phyloP scores from a whole-genome alignment of 2,797 vertebrate genomes.

The Luscinia luscinia region DNA sequence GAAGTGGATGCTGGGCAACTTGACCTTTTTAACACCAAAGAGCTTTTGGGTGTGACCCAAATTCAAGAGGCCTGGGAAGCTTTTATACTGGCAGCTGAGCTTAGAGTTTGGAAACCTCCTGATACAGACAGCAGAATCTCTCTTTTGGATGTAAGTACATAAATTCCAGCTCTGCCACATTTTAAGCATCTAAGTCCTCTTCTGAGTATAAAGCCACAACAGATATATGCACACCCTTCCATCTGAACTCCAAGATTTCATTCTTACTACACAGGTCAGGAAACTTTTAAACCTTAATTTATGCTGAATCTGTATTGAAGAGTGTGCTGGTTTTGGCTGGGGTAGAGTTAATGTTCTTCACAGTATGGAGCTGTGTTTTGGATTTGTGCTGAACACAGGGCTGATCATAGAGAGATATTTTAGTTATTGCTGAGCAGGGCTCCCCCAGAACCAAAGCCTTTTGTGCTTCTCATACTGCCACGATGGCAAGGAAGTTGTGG shows the following conservation, averaged over 20 bases:
- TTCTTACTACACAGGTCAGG: not conserved
- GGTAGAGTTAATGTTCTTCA: not conserved
- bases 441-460: not conserved
- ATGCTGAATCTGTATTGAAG: not conserved
- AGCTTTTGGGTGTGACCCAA: not conserved
- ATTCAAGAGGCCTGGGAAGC: not conserved
- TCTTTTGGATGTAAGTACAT: not conserved
- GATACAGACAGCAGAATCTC: not conserved
- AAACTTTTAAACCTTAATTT: conserved; percentile 17
- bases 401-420: not conserved
- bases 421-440: not conserved
- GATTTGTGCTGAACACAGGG: not conserved
- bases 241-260: not conserved
- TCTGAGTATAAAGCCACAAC: not conserved
- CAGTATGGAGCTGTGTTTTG: not conserved
- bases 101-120: not conserved
- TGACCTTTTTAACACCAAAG: not conserved
- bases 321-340: not conserved
- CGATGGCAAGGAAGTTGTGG: fast-evolving
- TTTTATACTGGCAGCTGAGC: not conserved
- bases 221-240: not conserved
- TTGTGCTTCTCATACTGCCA: not conserved
- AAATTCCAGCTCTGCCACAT: not conserved
- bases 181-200: not conserved
- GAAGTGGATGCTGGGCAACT: not conserved